Percentiles rank a stretch among this genome's conserved stretches.
Evolutionary conservation across 2,113 vertebrate species (phyloP).

Genomic region (Alligator sinensis): DNA sequence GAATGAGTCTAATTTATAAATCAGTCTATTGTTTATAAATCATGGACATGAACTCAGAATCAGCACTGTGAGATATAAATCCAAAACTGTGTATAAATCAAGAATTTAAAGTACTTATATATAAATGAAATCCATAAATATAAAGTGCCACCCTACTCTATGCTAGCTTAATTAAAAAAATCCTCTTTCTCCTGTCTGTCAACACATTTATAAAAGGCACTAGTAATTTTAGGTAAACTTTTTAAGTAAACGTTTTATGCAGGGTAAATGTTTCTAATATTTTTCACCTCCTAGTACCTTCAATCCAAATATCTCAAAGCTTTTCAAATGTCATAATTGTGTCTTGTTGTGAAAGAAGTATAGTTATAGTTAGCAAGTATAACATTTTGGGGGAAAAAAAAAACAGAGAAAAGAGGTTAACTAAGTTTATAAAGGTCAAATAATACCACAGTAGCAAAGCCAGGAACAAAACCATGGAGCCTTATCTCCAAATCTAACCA

Average conservation of each 20-base stretch:
- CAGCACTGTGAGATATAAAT: background rate
- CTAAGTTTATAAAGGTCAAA: background rate
- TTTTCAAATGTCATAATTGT: background rate
- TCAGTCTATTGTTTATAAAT: constrained; percentile 5
- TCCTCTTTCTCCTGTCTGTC: background rate
- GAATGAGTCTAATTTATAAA: background rate
- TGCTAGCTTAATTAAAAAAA: background rate
- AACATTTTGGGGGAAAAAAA: background rate
- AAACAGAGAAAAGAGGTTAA: background rate
- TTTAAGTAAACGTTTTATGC: background rate
- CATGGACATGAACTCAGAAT: background rate
- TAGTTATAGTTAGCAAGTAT: too few relatives aligned
- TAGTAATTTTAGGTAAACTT: background rate
- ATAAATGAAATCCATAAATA: constrained; percentile 38
- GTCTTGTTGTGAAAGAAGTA: background rate
- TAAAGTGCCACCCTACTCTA: background rate
- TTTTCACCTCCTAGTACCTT: background rate
- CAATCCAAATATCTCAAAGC: background rate
- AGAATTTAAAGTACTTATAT: background rate
- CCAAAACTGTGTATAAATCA: constrained; percentile 9
- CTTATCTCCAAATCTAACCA: background rate
- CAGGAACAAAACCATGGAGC: background rate
- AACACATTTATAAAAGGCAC: background rate
- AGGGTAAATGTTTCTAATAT: background rate
- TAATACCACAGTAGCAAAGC: background rate